Base-by-base conservation (phyloP, 2,888 invertebrate genomes). In the Malthinus flaveolus region DNA sequence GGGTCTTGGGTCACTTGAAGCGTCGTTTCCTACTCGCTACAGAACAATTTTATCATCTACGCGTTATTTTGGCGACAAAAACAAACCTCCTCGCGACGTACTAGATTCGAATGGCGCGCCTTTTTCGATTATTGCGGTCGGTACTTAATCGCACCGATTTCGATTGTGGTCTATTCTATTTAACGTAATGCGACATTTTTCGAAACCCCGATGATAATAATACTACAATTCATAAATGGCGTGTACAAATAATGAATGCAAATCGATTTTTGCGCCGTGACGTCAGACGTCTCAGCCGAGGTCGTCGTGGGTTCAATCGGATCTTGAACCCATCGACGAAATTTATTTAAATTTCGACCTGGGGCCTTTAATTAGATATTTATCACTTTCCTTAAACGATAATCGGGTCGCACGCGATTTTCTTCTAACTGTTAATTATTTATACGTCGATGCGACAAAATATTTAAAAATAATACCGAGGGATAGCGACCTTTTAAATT, bases 261-360 rank as follows among this genome's bases (percentile, higher is more conserved):
- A 62, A 68, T 68, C 67, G 68, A 68, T 69, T 68, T 68, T 67
- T 64, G 65, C 56, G 59, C 49, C 53, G 59, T 68, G 69, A 66
- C 68, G 68, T 69, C 66, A 68, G 61, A 63, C 59, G 56, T 35
- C 23, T 2, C 23, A 42, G 44, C 47, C 64, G 67, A 66, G 67
- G 55, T 51, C 59, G 54, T 37, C 55, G 45, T 58, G 58, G 62
- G 66, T 66, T 68, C 66, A 68, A 58, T 55, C 64, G 68, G 66
- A 64, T 65, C 62, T 68, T 68, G 66, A 66, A 68, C 66, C 58
- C 66, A 47, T 45, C 32, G 33, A 54, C 39, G 23, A 13, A 5
- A 7, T 23, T 13, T 23, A 42, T 23, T 42, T 23, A 23, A 42
- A 42, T 37, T 42, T 42, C 6, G 12, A 42, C 39, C 15, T 15